A percentile compares a stretch with the other conserved stretches of the same genome.
phyloP scores from a whole-genome alignment of 2,797 vertebrate genomes.

The Anguilla pacifica region DNA sequence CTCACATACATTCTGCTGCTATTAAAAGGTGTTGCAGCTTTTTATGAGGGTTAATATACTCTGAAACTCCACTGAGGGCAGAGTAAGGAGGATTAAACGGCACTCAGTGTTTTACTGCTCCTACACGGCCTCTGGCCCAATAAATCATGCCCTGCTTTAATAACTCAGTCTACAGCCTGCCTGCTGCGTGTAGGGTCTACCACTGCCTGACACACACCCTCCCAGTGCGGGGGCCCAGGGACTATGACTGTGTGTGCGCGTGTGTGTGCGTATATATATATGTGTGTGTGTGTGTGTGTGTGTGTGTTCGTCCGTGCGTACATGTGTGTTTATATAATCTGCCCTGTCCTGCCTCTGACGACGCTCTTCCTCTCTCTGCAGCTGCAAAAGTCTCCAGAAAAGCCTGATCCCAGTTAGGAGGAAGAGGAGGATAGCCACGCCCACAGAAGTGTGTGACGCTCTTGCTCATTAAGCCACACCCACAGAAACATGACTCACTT shows the following conservation, averaged over 20 bases:
- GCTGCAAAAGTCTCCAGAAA: slow-evolving; percentile 75
- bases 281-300: neutral
- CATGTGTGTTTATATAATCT: neutral
- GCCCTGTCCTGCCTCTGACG: neutral
- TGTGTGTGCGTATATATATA: neutral
- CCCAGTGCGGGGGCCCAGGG: neutral
- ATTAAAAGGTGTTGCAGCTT: neutral
- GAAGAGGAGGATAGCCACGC: slow-evolving; percentile 26
- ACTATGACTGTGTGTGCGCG: neutral
- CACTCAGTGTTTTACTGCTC: slow-evolving; percentile 4
- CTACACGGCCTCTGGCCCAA: neutral
- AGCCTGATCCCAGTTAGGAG: slow-evolving; percentile 70
- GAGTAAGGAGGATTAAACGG: neutral
- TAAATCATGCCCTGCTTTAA: neutral
- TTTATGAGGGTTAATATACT: neutral
- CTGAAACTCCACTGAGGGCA: neutral
- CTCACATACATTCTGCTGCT: neutral
- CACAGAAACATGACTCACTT: neutral
- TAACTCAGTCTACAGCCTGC: neutral
- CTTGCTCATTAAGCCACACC: neutral
- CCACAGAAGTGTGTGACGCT: slow-evolving; percentile 41
- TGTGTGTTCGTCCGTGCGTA: neutral
- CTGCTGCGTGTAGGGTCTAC: neutral
- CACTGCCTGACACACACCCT: neutral
- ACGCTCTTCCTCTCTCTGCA: slow-evolving; percentile 33